Base-by-base conservation (phyloP, 2,888 invertebrate genomes). In the Eristalinus sepulchralis region DNA sequence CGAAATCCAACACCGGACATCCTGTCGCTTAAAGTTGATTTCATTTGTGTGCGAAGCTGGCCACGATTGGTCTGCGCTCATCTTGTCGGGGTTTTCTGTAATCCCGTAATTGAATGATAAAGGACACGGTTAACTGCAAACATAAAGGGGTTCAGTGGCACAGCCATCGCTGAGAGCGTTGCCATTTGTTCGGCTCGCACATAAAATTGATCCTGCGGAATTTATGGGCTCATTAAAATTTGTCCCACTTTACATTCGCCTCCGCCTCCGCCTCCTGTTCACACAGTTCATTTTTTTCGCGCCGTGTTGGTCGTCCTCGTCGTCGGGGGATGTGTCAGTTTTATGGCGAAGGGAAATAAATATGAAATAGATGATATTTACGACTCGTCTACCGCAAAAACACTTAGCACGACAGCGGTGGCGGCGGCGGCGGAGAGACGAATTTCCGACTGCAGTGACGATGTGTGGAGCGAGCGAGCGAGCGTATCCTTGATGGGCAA, bases 131-230 rank as follows among this genome's bases (percentile, higher is more conserved):
- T 59, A 64, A 70, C 68, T 55, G 73, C 70, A 57, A 27, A 62
- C 72, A 78, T 86, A 73, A 86, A 82, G 66, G 86, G 53, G 47
- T 82, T 39, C 17, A 67, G 24, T 17, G n/a, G 22, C 64, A 62
- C 73, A 77, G 55, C 70, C 39, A 24, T 17, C 22, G 39, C 53
- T 31, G 8, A 8, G 57, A 68, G 55, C 72, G 59, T 66, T 13
- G 24, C 73, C 86, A 86, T 86, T 86, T 86, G 86, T 78, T 86
- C 83, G 78, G 83, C 78, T 79, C 83, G 66, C 75, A 82, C 78
- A 86, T 86, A 86, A 86, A 86, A 86, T 86, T 86, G 83, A 86
- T 86, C 86, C 86, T 71, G 75, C 71, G 71, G 86, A 86, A 86
- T 86, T 86, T 86, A 86, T 86, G 64, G 33, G 70, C 78, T 86